Evolutionary conservation across 2,888 invertebrate genomes (phyloP).

Genomic region (Periphyllus acericola): DNA sequence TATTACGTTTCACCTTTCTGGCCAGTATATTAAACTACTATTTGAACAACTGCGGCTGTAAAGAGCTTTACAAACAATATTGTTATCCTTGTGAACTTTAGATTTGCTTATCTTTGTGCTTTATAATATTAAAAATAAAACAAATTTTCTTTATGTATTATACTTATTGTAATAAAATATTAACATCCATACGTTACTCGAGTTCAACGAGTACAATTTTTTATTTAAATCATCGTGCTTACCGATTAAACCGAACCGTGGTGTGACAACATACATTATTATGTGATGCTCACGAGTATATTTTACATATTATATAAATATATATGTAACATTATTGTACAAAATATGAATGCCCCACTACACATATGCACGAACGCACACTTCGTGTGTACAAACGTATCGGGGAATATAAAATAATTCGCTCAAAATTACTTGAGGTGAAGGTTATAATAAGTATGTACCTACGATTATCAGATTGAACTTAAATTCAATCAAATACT

Average conservation of each 20-base stretch:
- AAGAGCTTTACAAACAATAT: neutral
- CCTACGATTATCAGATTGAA: slow-evolving; percentile 10
- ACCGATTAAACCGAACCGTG: neutral
- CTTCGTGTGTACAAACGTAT: neutral
- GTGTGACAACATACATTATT: too few relatives aligned
- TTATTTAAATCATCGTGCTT: neutral
- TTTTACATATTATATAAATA: too few relatives aligned
- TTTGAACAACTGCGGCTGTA: neutral
- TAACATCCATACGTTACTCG: neutral
- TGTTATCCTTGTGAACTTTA: neutral
- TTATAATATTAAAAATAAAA: neutral
- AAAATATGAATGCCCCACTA: too few relatives aligned
- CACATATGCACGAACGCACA: too few relatives aligned
- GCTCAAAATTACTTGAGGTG: neutral
- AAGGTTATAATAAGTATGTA: slow-evolving; percentile 11
- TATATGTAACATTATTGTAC: too few relatives aligned
- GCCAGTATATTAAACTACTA: too few relatives aligned
- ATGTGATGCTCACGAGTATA: too few relatives aligned
- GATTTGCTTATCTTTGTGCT: neutral
- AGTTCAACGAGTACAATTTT: neutral
- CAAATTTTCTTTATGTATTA: neutral
- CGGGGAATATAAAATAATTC: neutral
- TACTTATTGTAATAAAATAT: neutral
- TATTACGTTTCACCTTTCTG: too few relatives aligned
- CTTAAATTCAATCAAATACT: neutral